Conservation (phyloP, 2,797 vertebrate genomes). For the Vipera ursinii region DNA sequence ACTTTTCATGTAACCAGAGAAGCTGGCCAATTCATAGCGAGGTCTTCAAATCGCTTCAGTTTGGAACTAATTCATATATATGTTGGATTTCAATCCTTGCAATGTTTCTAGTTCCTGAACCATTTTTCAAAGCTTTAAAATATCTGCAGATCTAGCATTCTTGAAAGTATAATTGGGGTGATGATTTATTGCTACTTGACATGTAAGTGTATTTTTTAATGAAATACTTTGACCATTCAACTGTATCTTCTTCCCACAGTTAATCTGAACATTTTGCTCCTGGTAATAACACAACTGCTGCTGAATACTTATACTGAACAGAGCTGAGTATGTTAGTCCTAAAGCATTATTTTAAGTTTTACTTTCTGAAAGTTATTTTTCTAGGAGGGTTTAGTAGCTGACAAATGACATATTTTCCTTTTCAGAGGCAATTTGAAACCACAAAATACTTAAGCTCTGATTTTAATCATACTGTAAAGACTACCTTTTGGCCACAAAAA, state of each 20-base stretch:
- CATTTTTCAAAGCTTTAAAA: background rate
- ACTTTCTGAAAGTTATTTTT: background rate
- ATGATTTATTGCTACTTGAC: background rate
- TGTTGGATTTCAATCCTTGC: background rate
- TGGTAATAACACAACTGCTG: background rate
- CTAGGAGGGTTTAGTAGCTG: background rate
- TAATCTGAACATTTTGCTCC: background rate
- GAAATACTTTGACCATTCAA: background rate
- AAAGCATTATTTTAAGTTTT: background rate
- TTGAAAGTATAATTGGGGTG: background rate
- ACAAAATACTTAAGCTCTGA: background rate
- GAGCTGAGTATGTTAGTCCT: background rate
- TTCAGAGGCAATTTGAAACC: background rate
- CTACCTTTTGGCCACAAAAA: background rate
- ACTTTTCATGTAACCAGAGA: background rate
- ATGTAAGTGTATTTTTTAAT: background rate
- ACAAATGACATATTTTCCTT: background rate
- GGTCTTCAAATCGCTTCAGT: background rate
- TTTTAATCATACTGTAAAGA: background rate
- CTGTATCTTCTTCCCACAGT: slow-evolving; percentile 5
- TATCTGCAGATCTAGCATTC: background rate
- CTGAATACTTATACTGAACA: background rate
- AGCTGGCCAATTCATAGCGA: background rate
- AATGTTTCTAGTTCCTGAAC: background rate
- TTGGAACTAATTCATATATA: background rate